phyloP scores from a whole-genome alignment of 2,113 vertebrate species.

The Hemicordylus capensis region DNA sequence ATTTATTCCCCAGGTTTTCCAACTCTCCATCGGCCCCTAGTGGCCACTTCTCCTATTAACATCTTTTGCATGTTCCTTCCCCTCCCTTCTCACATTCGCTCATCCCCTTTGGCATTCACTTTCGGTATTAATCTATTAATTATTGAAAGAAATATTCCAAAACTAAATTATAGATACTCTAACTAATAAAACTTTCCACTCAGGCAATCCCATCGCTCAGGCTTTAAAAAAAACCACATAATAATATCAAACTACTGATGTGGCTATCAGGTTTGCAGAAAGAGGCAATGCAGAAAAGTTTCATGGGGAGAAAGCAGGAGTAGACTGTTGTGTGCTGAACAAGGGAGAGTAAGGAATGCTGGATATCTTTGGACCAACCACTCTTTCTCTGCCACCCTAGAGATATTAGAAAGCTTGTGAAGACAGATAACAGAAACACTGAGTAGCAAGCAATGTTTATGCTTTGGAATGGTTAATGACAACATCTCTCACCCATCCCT shows the following conservation, averaged over 20 bases:
- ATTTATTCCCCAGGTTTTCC: conserved; percentile 68
- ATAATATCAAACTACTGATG: fast-evolving
- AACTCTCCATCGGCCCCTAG: conserved; percentile 80
- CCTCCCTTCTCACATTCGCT: conserved; percentile 59
- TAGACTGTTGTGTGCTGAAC: background rate
- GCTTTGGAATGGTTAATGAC: too few relatives aligned
- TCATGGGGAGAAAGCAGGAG: too few relatives aligned
- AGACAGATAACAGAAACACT: too few relatives aligned
- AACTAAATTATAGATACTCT: conserved; percentile 46
- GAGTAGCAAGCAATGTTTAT: too few relatives aligned
- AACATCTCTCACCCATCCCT: background rate
- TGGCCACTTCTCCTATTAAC: conserved; percentile 72
- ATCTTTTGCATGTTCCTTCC: background rate
- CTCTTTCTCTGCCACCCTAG: too few relatives aligned
- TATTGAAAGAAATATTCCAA: conserved; percentile 49
- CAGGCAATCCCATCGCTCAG: background rate
- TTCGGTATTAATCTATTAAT: conserved; percentile 52
- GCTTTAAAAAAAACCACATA: background rate
- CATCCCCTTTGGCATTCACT: background rate
- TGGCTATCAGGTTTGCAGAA: background rate
- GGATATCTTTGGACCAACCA: too few relatives aligned
- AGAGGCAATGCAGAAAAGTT: fast-evolving
- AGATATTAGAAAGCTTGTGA: too few relatives aligned
- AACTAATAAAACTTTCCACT: background rate
- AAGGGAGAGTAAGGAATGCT: background rate